A percentile compares a stretch with the other conserved stretches of the same genome.
Conservation (phyloP, 2,797 vertebrate genomes). For the Potorous gilbertii region DNA sequence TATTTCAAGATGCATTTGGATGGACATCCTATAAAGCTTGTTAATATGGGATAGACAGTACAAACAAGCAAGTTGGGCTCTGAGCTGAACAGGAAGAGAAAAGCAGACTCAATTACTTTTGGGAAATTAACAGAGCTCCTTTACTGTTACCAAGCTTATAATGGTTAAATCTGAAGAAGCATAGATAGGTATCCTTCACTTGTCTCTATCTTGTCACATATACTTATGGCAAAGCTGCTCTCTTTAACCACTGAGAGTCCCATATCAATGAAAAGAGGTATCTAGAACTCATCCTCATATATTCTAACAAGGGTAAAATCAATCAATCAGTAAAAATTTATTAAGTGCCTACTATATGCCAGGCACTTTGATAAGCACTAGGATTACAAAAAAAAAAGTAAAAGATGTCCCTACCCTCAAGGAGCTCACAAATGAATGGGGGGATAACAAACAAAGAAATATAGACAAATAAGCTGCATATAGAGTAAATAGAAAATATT, state of each 20-base stretch:
- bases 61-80: neutral
- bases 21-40: neutral
- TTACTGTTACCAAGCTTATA: neutral
- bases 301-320: neutral
- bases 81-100: neutral
- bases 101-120: neutral
- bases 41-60: neutral
- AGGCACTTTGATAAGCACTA: neutral
- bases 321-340: neutral
- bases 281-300: neutral
- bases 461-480: neutral
- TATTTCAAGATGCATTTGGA: neutral
- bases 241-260: neutral
- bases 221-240: neutral
- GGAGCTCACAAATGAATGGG: neutral
- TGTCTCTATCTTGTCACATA: neutral
- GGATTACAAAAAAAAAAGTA: neutral
- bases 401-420: neutral
- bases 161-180: neutral
- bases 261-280: neutral
- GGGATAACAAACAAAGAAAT: neutral
- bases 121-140: neutral
- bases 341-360: neutral
- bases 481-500: neutral
- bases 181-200: neutral